Evolutionary conservation across 35 echinoderm and acorn worm species (phyloP), one percentile per base, ranked within the genome.

Genomic region (Hemicentrotus pulcherrimus): DNA sequence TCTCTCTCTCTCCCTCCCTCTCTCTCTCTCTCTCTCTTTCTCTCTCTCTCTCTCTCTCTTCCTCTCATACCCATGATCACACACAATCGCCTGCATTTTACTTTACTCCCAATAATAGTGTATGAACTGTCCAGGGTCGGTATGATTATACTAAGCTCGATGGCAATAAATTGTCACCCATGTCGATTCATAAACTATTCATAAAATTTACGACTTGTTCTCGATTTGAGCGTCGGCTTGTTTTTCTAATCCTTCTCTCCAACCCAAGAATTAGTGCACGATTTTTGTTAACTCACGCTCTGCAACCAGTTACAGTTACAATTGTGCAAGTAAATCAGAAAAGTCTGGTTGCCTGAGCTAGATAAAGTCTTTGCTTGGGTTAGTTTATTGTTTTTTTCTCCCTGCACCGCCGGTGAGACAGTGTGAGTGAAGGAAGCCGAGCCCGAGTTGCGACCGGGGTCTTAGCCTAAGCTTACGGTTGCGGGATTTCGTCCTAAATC

Each of bases 401-500:
- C 52, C 65, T 78, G 65, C 65, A 78, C 19, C 28, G 65, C 65
- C 28, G 24, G 19, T 8, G 65, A 28, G 24, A 7, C 65, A 78
- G 24, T n/a, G 65, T n/a, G 65, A 24, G 52, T n/a, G 65, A 7
- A 90, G 88, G 88, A 18, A 90, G 88, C 87, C 87, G 13, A 41
- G 87, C 4, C 88, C 88, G 88, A 33, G 32, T 90, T 45, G 46
- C 88, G 88, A 90, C 32, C 88, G 88, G 88, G 65, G 88, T 47
- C 88, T 47, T 33, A 90, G 88, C 88, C 88, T 90, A 90, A 78
- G 88, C 88, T 90, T 47, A 78, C 65, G 30, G 46, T 33, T 93
- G 91, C 46, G 50, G 91, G 91, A 93, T 93, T 93, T 93, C 30
- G 91, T 58, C 91, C 32, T 93, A 93, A 93, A 93, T 93, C 91